phyloP scores from a whole-genome alignment of 2,888 invertebrate genomes.

The Acanthosepion pharaonis region DNA sequence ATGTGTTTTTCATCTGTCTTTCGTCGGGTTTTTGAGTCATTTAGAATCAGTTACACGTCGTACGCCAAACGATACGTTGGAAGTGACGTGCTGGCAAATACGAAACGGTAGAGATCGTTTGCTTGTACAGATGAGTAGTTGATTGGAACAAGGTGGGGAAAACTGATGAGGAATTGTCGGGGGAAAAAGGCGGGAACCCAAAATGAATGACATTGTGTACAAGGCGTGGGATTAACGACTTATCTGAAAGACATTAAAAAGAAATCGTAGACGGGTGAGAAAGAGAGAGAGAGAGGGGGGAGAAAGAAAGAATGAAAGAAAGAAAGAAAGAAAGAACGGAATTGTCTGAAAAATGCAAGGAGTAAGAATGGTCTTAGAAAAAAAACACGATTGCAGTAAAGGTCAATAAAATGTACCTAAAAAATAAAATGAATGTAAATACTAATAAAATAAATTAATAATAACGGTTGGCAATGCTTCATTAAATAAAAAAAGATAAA shows the following conservation, averaged over 20 bases:
- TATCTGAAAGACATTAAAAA: not conserved
- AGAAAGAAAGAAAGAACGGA: not conserved
- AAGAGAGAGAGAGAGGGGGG: not conserved
- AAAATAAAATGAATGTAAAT: not conserved
- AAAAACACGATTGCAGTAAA: not conserved
- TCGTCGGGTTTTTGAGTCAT: not conserved
- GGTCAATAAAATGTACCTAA: not conserved
- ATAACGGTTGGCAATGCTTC: too few species aligned
- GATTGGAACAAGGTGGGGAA: slow-evolving; percentile 14
- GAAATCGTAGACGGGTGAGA: not conserved
- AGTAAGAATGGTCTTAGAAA: not conserved
- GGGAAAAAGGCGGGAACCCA: not conserved
- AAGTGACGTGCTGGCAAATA: not conserved
- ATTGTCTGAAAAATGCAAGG: not conserved
- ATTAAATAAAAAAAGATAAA: too few species aligned
- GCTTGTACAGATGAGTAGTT: not conserved
- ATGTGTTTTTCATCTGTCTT: not conserved
- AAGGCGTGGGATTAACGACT: not conserved
- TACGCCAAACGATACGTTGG: not conserved
- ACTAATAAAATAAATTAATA: too few species aligned
- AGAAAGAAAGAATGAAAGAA: not conserved
- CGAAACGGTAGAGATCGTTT: not conserved
- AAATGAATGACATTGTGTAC: not conserved
- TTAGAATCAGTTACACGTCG: not conserved
- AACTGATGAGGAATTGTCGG: not conserved